phyloP scores from a whole-genome alignment of 2,797 vertebrate species.

The Acrossocheilus wenchowensis region DNA sequence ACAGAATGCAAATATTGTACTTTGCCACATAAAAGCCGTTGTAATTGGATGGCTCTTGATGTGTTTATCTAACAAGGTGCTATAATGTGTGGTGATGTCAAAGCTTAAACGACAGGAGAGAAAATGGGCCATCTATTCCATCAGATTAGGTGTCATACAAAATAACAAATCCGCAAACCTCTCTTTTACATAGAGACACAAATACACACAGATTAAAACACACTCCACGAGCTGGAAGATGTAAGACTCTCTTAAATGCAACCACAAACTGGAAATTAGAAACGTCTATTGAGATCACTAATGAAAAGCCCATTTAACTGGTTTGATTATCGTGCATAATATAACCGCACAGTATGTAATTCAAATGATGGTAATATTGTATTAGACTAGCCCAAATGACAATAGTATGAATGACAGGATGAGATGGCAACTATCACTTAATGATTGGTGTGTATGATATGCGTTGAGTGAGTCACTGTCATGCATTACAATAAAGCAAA shows the following conservation, averaged over 20 bases:
- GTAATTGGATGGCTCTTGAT: constrained; percentile 6
- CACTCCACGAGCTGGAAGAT: not conserved
- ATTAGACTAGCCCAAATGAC: not conserved
- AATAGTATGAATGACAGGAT: constrained; percentile 20
- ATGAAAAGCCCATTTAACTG: not conserved
- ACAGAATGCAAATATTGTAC: constrained; percentile 9
- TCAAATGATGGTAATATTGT: not conserved
- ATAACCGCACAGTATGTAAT: not conserved
- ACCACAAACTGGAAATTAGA: not conserved
- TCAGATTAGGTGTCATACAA: not conserved
- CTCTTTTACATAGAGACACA: not conserved
- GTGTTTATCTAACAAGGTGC: not conserved
- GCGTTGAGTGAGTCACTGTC: constrained; percentile 6
- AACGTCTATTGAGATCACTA: not conserved
- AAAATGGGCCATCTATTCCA: constrained; percentile 5
- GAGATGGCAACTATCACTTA: constrained; percentile 8
- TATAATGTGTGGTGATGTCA: not conserved
- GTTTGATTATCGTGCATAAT: not conserved
- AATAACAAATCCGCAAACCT: not conserved
- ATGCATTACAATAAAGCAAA: constrained; percentile 8
- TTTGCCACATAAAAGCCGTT: not conserved
- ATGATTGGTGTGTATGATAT: not conserved
- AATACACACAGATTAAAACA: constrained; percentile 5
- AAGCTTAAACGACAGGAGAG: not conserved
- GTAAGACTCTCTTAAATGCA: not conserved